Base-by-base conservation (phyloP, 2,113 vertebrate species). In the Sceloporus undulatus region DNA sequence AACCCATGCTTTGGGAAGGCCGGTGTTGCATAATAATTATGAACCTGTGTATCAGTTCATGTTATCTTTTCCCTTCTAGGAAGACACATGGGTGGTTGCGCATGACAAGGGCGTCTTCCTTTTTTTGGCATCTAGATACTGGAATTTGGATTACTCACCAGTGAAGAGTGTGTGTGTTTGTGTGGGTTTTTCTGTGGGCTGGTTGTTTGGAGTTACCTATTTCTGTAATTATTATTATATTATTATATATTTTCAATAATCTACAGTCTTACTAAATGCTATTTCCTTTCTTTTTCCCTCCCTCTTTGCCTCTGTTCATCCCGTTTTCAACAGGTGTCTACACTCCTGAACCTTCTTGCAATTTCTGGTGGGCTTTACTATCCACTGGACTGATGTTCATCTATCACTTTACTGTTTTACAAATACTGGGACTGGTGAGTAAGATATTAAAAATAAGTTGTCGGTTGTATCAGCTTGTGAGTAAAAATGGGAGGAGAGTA, bases 351-450 rank as follows among this genome's bases (percentile, higher is more conserved):
- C 98, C 98, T 0, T 96, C 99, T 87, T 93, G 96, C 91, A 98
- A 99, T 95, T 99, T 99, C 97, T 98, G 97, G 97, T 99, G 99
- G 99, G 98, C 98, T 13, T 95, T 99, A 91, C 96, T 99, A 66
- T 97, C 98, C 87, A 98, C 97, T 0, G 99, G 99, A 86, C 97
- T 99, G 92, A 98, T 99, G 95, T 99, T 99, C 96, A 97, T 99
- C 74, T 99, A 99, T 93, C 99, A 99, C 92, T 99, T 99, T 89
- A 95, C 97, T 93, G 94, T 99, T 96, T 94, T 99, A 93, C 99
- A 99, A 95, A 93, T 97, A 87, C 97, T 99, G 90, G 99, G 98
- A 94, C 91, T 99, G 98, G 99, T 99, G 96, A 97, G 98, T 97
- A 87, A 90, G n/a, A 87, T 4, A 34, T 25, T 81, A 62, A 27